Evolutionary conservation across 2,888 invertebrate genomes (phyloP), one percentile per base, ranked within the genome.

Genomic region (Sepiola atlantica): DNA sequence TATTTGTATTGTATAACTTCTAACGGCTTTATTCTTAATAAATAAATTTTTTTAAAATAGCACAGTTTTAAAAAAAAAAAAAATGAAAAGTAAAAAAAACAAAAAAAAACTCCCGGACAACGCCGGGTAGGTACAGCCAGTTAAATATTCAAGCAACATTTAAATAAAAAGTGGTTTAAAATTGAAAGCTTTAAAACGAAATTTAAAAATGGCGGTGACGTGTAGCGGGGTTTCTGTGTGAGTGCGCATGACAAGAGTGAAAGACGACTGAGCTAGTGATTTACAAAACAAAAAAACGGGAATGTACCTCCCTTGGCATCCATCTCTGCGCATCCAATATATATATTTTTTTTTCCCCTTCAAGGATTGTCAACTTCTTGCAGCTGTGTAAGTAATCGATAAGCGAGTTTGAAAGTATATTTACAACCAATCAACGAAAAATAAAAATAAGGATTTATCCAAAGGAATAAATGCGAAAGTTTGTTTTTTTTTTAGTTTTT

Each of bases 221-320:
- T 45, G 45, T 45, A n/a, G n/a, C 14, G 77, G 10, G 28, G 16
- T n/a, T 77, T n/a, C 77, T 16, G n/a, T 77, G 77, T 77, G n/a
- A 77, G 77, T 77, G 77, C 77, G n/a, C n/a, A 77, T 6, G 21
- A 61, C 14, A n/a, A n/a, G 77, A 1, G n/a, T 14, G n/a, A 24
- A 6, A n/a, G 77, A n/a, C 14, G n/a, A n/a, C 16, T n/a, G 77
- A 77, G 77, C 77, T 77, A n/a, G 77, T 77, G 77, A 28, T 77
- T 45, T n/a, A 77, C n/a, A 77, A 77, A 77, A n/a, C 77, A n/a
- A 77, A n/a, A n/a, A 77, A 77, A 77, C n/a, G 77, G 77, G 77
- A 77, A 77, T 77, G n/a, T 77, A 77, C n/a, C n/a, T 77, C n/a
- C 77, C n/a, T 77, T n/a, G 77, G 3, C 14, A n/a, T 77, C n/a